phyloP scores from a whole-genome alignment of 2,888 invertebrate species.

The Scrobipalpa atriplicella region DNA sequence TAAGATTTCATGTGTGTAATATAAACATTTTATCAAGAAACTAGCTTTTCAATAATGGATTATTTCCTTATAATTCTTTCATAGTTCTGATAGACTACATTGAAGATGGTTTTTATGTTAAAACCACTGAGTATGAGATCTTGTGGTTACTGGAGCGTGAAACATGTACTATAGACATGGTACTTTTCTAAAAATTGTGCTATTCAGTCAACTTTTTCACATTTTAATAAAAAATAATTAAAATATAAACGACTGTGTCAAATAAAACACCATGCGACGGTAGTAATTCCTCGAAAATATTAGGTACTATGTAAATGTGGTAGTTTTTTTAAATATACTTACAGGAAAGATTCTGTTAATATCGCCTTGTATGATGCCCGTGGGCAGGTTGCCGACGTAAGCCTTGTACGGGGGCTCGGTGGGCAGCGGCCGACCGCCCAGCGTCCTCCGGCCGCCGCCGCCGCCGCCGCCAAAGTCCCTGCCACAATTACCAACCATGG shows the following conservation, averaged over 20 bases:
- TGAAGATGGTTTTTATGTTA: not conserved
- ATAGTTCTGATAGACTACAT: not conserved
- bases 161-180: not conserved
- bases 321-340: constrained; percentile 46
- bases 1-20: constrained; percentile 16
- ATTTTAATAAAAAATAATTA: not conserved
- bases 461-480: constrained; percentile 80
- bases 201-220: not conserved
- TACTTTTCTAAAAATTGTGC: not conserved
- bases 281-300: not conserved
- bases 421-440: constrained; percentile 90
- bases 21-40: constrained; percentile 8
- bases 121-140: not conserved
- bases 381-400: constrained; percentile 96
- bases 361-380: constrained; percentile 96
- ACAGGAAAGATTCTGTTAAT: constrained; percentile 89
- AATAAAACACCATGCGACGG: constrained; percentile 10
- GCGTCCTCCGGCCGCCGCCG: constrained; percentile 83
- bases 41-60: not conserved
- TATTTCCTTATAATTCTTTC: not conserved
- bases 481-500: constrained; percentile 75
- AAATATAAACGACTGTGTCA: not conserved
- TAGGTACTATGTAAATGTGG: not conserved
- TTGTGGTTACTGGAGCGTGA: constrained; percentile 13
- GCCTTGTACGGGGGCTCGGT: constrained; percentile 96